Evolutionary conservation across 2,797 vertebrate genomes (phyloP).

Genomic region (Bradypodion pumilum): DNA sequence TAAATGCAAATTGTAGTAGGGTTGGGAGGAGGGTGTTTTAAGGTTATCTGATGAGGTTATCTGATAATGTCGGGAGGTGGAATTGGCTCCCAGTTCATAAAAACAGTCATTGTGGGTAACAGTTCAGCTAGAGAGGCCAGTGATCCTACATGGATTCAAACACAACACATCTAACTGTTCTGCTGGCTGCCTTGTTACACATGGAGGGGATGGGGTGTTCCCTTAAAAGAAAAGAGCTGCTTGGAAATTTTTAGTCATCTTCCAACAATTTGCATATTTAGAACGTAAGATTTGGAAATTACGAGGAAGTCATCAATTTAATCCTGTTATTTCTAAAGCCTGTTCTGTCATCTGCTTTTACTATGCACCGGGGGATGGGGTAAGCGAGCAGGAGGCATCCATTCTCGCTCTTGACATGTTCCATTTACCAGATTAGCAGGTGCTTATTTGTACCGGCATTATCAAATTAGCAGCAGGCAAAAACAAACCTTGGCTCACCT

Average conservation of each 20-base stretch:
- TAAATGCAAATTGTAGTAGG: conserved; percentile 85
- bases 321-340: conserved; percentile 53
- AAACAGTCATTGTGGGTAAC: conserved; percentile 55
- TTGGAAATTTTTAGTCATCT: not conserved
- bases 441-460: not conserved
- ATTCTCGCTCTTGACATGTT: conserved; percentile 21
- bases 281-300: conserved; percentile 40
- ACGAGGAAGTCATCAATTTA: conserved; percentile 52
- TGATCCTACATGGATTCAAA: conserved; percentile 53
- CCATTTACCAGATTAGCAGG: conserved; percentile 35
- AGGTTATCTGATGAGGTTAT: conserved; percentile 63
- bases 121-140: conserved; percentile 36
- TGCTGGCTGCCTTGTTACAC: conserved; percentile 11
- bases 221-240: not conserved
- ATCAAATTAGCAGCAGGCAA: not conserved
- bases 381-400: conserved; percentile 12
- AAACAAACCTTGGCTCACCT: not conserved
- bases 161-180: conserved; percentile 14
- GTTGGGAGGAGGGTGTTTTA: conserved; percentile 61
- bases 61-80: conserved; percentile 42
- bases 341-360: conserved; percentile 47
- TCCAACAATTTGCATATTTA: conserved; percentile 41
- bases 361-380: not conserved
- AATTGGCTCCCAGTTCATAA: conserved; percentile 61
- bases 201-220: not conserved